phyloP scores from a whole-genome alignment of 2,888 invertebrate species.

The Glomeris marginata region DNA sequence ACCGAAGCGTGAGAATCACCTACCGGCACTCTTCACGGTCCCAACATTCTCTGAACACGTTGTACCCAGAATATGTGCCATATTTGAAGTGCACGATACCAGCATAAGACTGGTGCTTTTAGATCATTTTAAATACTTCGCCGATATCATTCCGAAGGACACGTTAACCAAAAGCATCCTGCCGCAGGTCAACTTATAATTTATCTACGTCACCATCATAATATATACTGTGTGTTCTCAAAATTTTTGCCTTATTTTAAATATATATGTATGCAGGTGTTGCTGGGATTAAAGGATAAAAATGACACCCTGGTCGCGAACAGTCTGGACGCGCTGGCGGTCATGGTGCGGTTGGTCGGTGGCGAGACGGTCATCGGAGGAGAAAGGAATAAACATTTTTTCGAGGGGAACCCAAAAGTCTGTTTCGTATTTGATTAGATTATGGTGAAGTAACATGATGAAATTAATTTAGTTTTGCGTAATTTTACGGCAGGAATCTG shows the following conservation, averaged over 20 bases:
- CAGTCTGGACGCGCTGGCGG: conserved; percentile 64
- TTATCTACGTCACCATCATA: too few relatives aligned
- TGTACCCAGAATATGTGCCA: conserved; percentile 44
- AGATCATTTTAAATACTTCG: conserved; percentile 58
- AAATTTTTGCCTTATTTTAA: neutral
- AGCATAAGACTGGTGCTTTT: conserved; percentile 65
- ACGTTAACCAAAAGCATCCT: conserved; percentile 60
- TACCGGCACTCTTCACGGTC: conserved; percentile 46
- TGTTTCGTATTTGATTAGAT: too few relatives aligned
- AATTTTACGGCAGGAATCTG: too few relatives aligned
- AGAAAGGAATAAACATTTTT: conserved; percentile 60
- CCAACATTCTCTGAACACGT: conserved; percentile 54
- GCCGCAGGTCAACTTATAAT: too few relatives aligned
- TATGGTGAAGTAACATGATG: too few relatives aligned
- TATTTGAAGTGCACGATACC: conserved; percentile 67
- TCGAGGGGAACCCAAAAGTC: conserved; percentile 63
- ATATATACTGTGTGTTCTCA: too few relatives aligned
- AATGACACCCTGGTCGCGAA: conserved; percentile 67
- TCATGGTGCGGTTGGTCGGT: conserved; percentile 69
- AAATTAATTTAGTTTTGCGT: too few relatives aligned
- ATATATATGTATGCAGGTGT: conserved; percentile 36
- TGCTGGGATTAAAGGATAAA: conserved; percentile 73
- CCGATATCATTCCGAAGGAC: conserved; percentile 55
- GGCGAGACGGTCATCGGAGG: conserved; percentile 73
- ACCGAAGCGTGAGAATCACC: conserved; percentile 46